phyloP scores from a whole-genome alignment of 2,888 invertebrate genomes.

The Teinopalpus imperialis region DNA sequence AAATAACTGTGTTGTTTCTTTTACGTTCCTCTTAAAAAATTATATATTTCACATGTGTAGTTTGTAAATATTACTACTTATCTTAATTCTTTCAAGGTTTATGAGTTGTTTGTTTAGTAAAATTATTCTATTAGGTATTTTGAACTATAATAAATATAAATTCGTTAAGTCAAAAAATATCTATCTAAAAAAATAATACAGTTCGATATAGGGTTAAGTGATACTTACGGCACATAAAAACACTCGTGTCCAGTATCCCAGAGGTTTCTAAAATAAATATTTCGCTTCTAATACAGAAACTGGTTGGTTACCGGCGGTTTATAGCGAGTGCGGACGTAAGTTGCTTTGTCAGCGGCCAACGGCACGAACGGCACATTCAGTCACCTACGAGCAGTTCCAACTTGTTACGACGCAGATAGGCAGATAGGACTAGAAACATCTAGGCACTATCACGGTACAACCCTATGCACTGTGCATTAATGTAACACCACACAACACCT shows the following conservation, averaged over 20 bases:
- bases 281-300: conserved; percentile 26
- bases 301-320: conserved; percentile 20
- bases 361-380: conserved; percentile 20
- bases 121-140: too few relatives aligned
- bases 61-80: too few relatives aligned
- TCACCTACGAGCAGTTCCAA: conserved; percentile 20
- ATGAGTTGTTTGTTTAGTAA: too few relatives aligned
- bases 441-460: not conserved
- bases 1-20: not conserved
- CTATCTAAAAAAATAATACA: too few relatives aligned
- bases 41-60: too few relatives aligned
- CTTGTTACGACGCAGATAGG: conserved; percentile 20
- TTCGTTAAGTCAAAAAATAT: too few relatives aligned
- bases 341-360: conserved; percentile 25
- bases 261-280: conserved; percentile 24
- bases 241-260: conserved; percentile 14
- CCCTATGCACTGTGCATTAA: not conserved
- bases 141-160: too few relatives aligned
- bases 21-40: too few relatives aligned
- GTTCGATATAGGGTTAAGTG: not conserved
- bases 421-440: conserved; percentile 15
- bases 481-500: not conserved
- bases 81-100: too few relatives aligned
- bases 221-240: conserved; percentile 9
- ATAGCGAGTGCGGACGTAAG: conserved; percentile 18